Evolutionary conservation across 2,888 invertebrate species (phyloP).

Genomic region (Dinocampus coccinellae): DNA sequence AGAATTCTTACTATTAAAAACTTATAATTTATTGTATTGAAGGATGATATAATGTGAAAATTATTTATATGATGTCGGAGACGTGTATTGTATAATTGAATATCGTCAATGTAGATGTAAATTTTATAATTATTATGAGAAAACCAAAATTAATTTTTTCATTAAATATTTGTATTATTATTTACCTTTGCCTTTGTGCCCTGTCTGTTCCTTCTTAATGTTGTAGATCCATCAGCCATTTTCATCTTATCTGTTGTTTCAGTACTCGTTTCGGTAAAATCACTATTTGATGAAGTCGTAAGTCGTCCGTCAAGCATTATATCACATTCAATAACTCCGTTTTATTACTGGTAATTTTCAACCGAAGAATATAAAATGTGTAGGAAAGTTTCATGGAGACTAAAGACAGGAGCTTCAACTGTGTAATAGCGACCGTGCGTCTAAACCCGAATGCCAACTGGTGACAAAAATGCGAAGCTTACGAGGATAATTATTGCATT

Average conservation of each 20-base stretch:
- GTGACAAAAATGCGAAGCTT: neutral
- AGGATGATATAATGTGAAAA: neutral
- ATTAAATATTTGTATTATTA: neutral
- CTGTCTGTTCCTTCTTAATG: conserved; percentile 90
- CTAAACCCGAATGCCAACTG: neutral
- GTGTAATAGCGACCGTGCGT: neutral
- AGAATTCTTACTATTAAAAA: no score
- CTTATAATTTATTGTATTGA: neutral
- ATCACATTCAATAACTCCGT: neutral
- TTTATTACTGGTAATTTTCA: no score
- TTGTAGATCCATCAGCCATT: conserved; percentile 88
- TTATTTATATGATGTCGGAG: no score
- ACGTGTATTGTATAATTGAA: no score
- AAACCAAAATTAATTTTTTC: neutral
- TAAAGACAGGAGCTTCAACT: no score
- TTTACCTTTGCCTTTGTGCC: conserved; percentile 89
- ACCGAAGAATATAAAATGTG: no score
- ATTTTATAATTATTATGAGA: neutral
- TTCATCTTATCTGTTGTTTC: conserved; percentile 73
- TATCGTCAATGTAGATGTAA: neutral
- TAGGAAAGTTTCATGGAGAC: no score
- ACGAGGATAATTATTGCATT: neutral
- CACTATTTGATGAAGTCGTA: conserved; percentile 26
- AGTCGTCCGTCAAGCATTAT: conserved; percentile 33
- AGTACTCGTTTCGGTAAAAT: conserved; percentile 24